phyloP scores from a whole-genome alignment of 2,797 vertebrate species.

The Oryzias sinensis region DNA sequence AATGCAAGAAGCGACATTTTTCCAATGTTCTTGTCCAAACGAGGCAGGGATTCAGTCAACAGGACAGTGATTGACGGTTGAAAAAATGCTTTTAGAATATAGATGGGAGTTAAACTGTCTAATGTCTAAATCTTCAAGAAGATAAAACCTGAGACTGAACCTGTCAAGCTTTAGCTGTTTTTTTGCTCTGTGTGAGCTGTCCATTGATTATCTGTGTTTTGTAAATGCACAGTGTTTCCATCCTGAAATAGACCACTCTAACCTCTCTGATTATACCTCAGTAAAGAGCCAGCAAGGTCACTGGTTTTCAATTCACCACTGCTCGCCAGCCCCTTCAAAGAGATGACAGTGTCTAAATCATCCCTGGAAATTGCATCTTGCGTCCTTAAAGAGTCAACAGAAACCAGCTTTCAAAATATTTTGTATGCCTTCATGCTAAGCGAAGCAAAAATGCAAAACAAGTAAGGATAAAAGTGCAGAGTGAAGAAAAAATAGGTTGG shows the following conservation, averaged over 20 bases:
- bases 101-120: not conserved
- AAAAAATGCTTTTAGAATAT: no score
- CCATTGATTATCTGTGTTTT: constrained; percentile 37
- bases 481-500: constrained; percentile 48
- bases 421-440: constrained; percentile 57
- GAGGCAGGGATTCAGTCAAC: no score
- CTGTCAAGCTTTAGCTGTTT: constrained; percentile 23
- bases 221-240: constrained; percentile 35
- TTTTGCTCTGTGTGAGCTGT: constrained; percentile 16
- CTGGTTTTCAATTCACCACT: constrained; percentile 39
- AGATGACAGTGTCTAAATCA: constrained; percentile 29
- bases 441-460: constrained; percentile 64
- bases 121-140: not conserved
- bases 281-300: constrained; percentile 37
- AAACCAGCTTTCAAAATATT: constrained; percentile 43
- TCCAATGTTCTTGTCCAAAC: no score
- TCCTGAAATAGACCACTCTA: constrained; percentile 52
- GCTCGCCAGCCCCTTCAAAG: constrained; percentile 16
- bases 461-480: constrained; percentile 59
- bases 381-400: constrained; percentile 47
- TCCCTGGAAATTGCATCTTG: constrained; percentile 34
- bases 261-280: constrained; percentile 47
- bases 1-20: no score
- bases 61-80: no score
- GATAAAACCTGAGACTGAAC: not conserved